Conservation (phyloP, 2,113 vertebrate species). For the Gasterosteus nipponicus region DNA sequence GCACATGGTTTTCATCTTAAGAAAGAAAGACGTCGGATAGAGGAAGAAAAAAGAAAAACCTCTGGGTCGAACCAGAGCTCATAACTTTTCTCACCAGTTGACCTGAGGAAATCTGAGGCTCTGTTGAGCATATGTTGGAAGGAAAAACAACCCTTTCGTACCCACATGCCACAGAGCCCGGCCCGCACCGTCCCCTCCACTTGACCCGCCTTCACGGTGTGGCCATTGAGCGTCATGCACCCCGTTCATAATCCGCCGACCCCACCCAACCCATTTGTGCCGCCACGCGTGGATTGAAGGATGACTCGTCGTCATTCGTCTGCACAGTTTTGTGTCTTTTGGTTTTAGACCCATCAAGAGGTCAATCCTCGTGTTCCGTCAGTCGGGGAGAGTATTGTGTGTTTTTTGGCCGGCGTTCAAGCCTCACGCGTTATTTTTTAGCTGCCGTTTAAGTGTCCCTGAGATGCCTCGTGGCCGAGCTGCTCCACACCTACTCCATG, state of each 20-base stretch:
- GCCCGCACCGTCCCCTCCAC: not conserved
- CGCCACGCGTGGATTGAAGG: slow-evolving; percentile 2
- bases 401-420: slow-evolving; percentile 1
- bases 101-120: slow-evolving; percentile 27
- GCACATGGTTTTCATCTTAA: slow-evolving; percentile 55
- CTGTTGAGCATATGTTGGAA: not conserved
- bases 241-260: slow-evolving; percentile 26
- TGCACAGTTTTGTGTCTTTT: not conserved
- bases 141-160: not conserved
- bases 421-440: slow-evolving; percentile 3
- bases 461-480: slow-evolving; percentile 3
- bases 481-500: slow-evolving; percentile 1
- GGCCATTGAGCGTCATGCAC: slow-evolving; percentile 13
- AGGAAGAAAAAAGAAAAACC: too few relatives aligned
- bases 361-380: not conserved
- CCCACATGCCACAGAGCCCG: not conserved
- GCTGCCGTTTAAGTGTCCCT: slow-evolving; percentile 17
- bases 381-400: not conserved
- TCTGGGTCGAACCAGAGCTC: slow-evolving; percentile 17
- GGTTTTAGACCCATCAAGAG: not conserved
- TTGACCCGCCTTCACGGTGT: not conserved
- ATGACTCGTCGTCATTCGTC: not conserved
- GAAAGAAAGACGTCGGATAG: slow-evolving; percentile 24
- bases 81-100: slow-evolving; percentile 43
- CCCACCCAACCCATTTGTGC: not conserved